Evolutionary conservation across 2,113 vertebrate species (phyloP).

Genomic region (Albula goreensis): DNA sequence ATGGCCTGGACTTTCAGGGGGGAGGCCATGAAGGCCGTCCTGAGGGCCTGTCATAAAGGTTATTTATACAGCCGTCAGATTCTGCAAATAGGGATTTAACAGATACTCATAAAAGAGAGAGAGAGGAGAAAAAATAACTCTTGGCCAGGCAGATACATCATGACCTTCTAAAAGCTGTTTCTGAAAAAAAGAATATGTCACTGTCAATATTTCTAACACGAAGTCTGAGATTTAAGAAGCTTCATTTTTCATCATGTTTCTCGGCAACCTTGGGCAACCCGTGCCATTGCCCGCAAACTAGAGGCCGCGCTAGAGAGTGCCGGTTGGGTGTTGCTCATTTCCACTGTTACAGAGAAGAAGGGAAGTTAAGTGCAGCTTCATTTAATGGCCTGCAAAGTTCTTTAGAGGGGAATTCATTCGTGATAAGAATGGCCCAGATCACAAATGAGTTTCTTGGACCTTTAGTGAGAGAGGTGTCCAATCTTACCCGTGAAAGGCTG

Average conservation of each 20-base stretch:
- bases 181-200: background rate
- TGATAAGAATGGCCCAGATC: too few species aligned
- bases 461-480: too few species aligned
- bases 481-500: too few species aligned
- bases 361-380: background rate
- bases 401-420: too few species aligned
- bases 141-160: conserved; percentile 12
- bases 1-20: background rate
- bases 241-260: background rate
- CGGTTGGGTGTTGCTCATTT: too few species aligned
- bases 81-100: conserved; percentile 18
- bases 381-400: too few species aligned
- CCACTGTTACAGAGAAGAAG: background rate
- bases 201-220: background rate
- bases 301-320: background rate
- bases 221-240: background rate
- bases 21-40: background rate
- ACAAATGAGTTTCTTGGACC: too few species aligned
- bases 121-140: conserved; percentile 1
- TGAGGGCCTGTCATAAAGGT: conserved; percentile 13
- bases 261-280: conserved; percentile 11
- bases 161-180: background rate
- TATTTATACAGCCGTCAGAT: conserved; percentile 22
- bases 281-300: background rate
- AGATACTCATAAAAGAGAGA: conserved; percentile 2